Conservation (phyloP, 2,888 invertebrate species). For the Lypha dubia region DNA sequence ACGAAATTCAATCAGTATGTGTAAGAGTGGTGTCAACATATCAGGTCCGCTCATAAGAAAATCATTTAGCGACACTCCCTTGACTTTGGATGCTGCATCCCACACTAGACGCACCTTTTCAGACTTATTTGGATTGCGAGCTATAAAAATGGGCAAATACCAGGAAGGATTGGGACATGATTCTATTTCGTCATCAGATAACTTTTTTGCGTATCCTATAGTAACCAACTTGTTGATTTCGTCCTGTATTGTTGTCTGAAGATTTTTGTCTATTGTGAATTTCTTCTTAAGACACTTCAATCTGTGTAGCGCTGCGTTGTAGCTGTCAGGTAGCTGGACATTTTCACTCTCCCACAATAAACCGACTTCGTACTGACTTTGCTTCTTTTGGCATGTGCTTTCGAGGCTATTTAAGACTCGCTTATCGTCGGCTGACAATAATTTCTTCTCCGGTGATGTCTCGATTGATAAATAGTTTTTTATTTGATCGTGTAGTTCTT, state of each 20-base stretch:
- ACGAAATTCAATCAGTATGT: too few species aligned
- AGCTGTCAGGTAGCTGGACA: constrained; percentile 57
- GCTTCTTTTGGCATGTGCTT: constrained; percentile 29
- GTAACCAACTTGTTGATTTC: constrained; percentile 28
- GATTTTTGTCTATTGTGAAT: constrained; percentile 52
- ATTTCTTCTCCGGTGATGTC: too few species aligned
- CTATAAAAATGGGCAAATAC: constrained; percentile 44
- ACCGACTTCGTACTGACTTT: constrained; percentile 42
- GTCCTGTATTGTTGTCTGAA: constrained; percentile 50
- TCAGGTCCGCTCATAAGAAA: too few species aligned
- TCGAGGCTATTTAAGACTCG: too few species aligned
- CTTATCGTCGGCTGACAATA: too few species aligned
- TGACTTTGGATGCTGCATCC: too few species aligned
- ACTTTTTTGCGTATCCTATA: constrained; percentile 48
- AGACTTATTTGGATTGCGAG: too few species aligned
- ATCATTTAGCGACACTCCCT: constrained; percentile 35
- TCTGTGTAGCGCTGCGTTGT: constrained; percentile 38
- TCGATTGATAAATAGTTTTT: too few species aligned
- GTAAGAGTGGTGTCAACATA: too few species aligned
- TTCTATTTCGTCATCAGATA: background rate
- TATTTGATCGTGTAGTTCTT: too few species aligned
- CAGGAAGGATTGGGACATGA: background rate
- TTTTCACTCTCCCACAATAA: constrained; percentile 61
- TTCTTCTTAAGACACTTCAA: constrained; percentile 61
- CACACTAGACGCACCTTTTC: too few species aligned